These are phyloP conservation scores for Platysteira castanea DNA, from an alignment of 2,113 vertebrate species.

Conservation along the genomic window DNA sequence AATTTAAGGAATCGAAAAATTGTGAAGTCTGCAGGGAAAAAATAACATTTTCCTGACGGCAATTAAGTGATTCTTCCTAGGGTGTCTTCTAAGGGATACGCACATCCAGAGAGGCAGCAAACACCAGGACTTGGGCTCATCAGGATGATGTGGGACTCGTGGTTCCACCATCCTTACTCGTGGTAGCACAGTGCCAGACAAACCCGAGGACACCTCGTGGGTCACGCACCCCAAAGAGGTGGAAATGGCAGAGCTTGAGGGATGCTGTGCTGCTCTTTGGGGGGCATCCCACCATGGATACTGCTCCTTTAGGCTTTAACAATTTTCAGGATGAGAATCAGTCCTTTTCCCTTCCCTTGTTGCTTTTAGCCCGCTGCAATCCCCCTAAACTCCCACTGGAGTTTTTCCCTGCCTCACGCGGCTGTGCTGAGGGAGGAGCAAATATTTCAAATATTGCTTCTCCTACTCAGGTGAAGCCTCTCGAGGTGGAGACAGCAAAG, in stretches of 20 bases:
- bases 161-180: not conserved
- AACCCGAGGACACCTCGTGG: not conserved
- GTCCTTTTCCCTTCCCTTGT: not conserved
- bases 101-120: not conserved
- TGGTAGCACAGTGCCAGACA: accelerated
- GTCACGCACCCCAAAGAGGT: not conserved
- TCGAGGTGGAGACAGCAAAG: not conserved
- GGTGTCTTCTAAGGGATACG: not conserved
- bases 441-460: not conserved
- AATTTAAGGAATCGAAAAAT: not conserved
- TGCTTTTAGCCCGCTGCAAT: not conserved
- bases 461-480: not conserved
- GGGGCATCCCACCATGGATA: accelerated
- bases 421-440: not conserved
- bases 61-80: not conserved
- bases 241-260: not conserved
- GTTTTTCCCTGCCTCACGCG: not conserved
- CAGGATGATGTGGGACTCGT: accelerated
- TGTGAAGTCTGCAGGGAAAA: not conserved
- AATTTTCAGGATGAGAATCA: not conserved
- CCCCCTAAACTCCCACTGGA: not conserved
- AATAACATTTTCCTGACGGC: not conserved
- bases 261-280: not conserved
- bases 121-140: not conserved
- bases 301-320: not conserved